Evolutionary conservation across 2,113 vertebrate species (phyloP).

Genomic region (Phylloscopus trochiloides): DNA sequence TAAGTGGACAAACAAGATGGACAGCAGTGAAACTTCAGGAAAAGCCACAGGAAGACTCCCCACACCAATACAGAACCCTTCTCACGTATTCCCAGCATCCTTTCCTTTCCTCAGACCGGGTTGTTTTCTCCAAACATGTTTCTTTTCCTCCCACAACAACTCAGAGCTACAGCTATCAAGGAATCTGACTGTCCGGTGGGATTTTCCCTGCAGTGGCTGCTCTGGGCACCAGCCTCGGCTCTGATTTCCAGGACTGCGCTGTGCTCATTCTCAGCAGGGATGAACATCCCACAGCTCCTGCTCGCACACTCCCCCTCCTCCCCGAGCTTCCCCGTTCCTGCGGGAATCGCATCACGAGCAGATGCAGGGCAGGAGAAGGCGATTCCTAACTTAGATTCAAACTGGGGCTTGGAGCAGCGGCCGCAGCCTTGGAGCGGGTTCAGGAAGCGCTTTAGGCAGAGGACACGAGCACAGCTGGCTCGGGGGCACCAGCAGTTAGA

Average conservation of each 20-base stretch:
- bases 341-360: conserved; percentile 4
- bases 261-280: background rate
- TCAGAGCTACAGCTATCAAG: background rate
- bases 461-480: background rate
- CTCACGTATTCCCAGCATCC: background rate
- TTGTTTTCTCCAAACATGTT: background rate
- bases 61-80: background rate
- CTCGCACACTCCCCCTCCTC: background rate
- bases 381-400: background rate
- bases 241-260: background rate
- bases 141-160: background rate
- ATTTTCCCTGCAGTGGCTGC: background rate
- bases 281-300: background rate
- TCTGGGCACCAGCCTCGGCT: background rate
- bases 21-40: background rate
- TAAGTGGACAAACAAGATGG: background rate
- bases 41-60: background rate
- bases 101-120: background rate
- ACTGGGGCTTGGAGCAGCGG: background rate
- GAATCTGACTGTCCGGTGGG: accelerated
- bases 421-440: background rate
- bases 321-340: background rate
- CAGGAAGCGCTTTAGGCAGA: background rate
- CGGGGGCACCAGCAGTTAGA: background rate
- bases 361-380: background rate